phyloP scores from a whole-genome alignment of 2,797 vertebrate genomes.

The Coilia nasus region DNA sequence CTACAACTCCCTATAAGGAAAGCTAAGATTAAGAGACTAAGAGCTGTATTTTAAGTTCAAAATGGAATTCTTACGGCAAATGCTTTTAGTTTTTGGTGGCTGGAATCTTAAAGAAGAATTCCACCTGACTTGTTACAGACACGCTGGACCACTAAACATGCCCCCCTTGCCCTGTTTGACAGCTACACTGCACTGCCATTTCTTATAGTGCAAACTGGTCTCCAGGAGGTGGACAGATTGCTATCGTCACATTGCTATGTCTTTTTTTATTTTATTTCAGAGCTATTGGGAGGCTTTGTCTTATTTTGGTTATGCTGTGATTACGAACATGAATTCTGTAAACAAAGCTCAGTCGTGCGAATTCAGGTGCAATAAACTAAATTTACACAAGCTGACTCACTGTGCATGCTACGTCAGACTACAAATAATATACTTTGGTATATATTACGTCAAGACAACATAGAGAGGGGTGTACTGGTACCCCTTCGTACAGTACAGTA shows the following conservation, averaged over 20 bases:
- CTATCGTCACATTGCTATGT: no score
- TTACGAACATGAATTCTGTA: background rate
- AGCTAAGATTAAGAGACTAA: conserved; percentile 66
- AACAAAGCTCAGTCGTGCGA: background rate
- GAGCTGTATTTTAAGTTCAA: conserved; percentile 37
- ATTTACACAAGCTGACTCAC: background rate
- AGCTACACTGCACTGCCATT: background rate
- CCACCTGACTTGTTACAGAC: conserved; percentile 3
- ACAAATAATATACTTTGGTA: no score
- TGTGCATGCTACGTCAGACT: background rate
- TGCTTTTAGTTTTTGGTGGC: background rate
- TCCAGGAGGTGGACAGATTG: no score
- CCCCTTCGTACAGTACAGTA: no score
- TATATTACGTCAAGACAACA: background rate
- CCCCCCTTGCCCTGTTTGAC: background rate
- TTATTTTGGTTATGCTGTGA: background rate
- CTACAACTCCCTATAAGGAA: conserved; percentile 70
- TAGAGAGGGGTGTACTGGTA: background rate
- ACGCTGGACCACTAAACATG: background rate
- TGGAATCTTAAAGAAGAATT: background rate
- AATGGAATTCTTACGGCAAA: conserved; percentile 55
- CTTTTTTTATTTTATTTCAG: background rate
- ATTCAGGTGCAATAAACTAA: background rate
- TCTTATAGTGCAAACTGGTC: background rate
- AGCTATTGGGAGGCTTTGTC: background rate